A percentile compares a stretch with the other conserved stretches of the same genome.
phyloP scores from a whole-genome alignment of 2,113 vertebrate genomes.

The Leuciscus idus region DNA sequence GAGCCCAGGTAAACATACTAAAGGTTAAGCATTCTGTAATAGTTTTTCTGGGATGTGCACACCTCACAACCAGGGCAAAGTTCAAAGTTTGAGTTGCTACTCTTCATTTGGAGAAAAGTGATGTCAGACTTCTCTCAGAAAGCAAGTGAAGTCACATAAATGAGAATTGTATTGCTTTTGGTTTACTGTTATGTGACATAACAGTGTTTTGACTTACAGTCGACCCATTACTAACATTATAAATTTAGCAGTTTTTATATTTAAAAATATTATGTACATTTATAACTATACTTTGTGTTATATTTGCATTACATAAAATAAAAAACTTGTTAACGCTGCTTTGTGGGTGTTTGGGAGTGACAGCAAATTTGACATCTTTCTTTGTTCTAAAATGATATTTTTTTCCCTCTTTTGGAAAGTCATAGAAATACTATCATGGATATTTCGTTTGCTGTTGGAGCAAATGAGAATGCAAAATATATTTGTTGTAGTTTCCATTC shows the following conservation, averaged over 20 bases:
- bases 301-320: too few species aligned
- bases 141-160: too few species aligned
- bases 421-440: not conserved
- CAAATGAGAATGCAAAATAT: not conserved
- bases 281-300: not conserved
- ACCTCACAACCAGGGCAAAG: conserved; percentile 16
- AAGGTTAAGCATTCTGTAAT: conserved; percentile 26
- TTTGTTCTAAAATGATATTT: too few species aligned
- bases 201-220: not conserved
- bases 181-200: not conserved
- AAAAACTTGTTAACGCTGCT: too few species aligned
- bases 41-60: not conserved
- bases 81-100: conserved; percentile 9
- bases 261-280: not conserved
- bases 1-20: conserved; percentile 11
- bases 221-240: not conserved
- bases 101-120: not conserved
- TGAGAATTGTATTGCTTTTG: too few species aligned
- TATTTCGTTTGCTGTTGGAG: not conserved
- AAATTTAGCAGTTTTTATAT: not conserved
- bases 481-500: not conserved
- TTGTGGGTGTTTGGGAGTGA: too few species aligned
- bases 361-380: too few species aligned
- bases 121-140: not conserved
- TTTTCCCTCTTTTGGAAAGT: too few species aligned